These are phyloP conservation scores for Zaprionus lachaisei DNA, from an alignment of 1,140 invertebrate genomes.

Conservation along the genomic window DNA sequence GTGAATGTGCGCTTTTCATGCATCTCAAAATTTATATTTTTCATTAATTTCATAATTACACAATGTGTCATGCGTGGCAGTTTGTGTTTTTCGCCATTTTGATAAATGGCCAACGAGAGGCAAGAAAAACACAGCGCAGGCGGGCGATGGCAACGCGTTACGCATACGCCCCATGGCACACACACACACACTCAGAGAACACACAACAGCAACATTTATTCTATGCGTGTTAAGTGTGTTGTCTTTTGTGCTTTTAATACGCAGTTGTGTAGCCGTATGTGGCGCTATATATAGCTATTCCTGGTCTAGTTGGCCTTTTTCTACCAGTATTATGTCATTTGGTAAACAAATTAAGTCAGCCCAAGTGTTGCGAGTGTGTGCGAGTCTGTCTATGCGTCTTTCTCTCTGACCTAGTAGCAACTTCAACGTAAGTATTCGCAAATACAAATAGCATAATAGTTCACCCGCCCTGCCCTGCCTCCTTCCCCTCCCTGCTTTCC, in stretches of 20 bases:
- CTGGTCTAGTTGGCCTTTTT: constrained; percentile 28
- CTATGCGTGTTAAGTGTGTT: constrained; percentile 20
- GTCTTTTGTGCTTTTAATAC: constrained; percentile 51
- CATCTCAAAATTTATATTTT: constrained; percentile 8
- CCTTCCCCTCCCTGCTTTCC: not conserved
- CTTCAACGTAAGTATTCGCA: constrained; percentile 52
- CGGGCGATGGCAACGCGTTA: constrained; percentile 30
- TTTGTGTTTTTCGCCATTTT: constrained; percentile 39
- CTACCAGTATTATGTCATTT: constrained; percentile 72
- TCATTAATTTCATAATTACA: constrained; percentile 59
- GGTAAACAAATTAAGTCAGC: constrained; percentile 72
- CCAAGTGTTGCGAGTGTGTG: constrained; percentile 10
- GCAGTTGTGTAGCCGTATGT: constrained; percentile 27
- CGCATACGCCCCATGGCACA: constrained; percentile 53
- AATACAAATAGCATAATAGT: constrained; percentile 40
- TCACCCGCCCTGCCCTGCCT: not conserved
- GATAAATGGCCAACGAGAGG: constrained; percentile 55
- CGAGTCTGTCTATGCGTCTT: constrained; percentile 6
- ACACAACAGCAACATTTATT: not conserved
- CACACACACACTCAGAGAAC: not conserved
- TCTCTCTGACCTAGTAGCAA: constrained; percentile 26
- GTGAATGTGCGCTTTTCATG: not conserved
- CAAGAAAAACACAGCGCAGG: not conserved
- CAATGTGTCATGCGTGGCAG: constrained; percentile 30
- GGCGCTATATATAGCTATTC: not conserved